Evolutionary conservation across 2,888 invertebrate genomes (phyloP), one percentile per base, ranked within the genome.

Genomic region (Trachelus iudaicus): DNA sequence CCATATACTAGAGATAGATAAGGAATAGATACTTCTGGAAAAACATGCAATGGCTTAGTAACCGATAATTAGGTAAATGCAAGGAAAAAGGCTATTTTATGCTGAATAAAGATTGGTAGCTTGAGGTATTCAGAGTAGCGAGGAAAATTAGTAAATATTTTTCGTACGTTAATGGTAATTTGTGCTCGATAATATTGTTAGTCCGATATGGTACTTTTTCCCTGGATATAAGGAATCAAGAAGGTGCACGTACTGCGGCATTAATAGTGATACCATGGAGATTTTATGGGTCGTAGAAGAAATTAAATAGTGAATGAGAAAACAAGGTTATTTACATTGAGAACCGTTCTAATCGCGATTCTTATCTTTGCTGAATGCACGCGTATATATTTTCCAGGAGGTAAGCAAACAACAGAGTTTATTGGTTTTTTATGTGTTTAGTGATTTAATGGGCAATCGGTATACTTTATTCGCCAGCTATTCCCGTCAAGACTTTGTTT

Each of bases 381-480:
- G n/a, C 11, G 23, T 35, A 35, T 71, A 31, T 15, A 6, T 78
- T 75, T 75, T 73, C 73, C 33, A 75, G 40, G 69, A 76, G 75
- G 71, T 76, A 79, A 81, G 80, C 76, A 81, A 82, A 79, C 80
- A 80, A 79, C 79, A 77, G 82, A 83, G 83, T 84, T 78, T 81
- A 81, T 80, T 77, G 77, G 77, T 79, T 76, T 80, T 80, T 84
- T 80, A 81, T 81, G 81, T 82, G 79, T 80, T 82, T 83, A 82
- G 78, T 81, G 82, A 83, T 83, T 85, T 85, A 83, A 85, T 82
- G 83, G 82, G 79, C 82, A 81, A 83, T 77, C 76, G 73, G 82
- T 76, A 79, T 84, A 82, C 82, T 84, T 85, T 84, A 85, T 85
- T 85, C 85, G 82, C 83, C 82, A 83, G 81, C 80, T 79, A 79